Percentiles rank a stretch among this genome's conserved stretches.
These are phyloP conservation scores for Diarsia brunnea DNA, from an alignment of 2,888 invertebrate species.

Conservation along the genomic window DNA sequence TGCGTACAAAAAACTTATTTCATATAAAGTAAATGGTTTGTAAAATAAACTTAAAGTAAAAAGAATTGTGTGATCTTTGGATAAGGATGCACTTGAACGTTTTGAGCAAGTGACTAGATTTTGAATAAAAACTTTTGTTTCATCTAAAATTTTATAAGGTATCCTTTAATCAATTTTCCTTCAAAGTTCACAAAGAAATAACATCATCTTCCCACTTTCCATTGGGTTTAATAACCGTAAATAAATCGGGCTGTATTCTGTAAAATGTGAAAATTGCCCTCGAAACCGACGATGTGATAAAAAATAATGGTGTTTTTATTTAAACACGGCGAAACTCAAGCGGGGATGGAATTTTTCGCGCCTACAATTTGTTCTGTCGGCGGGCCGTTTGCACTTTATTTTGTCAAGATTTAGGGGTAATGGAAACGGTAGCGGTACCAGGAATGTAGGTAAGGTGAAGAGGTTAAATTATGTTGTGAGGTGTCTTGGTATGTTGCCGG, in stretches of 20 bases:
- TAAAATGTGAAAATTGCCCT: slow-evolving; percentile 63
- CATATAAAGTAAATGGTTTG: not conserved
- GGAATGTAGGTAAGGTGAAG: slow-evolving; percentile 24
- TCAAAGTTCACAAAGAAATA: slow-evolving; percentile 26
- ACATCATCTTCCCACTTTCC: slow-evolving; percentile 32
- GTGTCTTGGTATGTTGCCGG: slow-evolving; percentile 5
- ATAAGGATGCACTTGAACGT: not conserved
- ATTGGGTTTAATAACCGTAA: slow-evolving; percentile 54
- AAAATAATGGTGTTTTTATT: slow-evolving; percentile 73
- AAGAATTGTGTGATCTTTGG: not conserved
- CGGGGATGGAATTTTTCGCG: slow-evolving; percentile 72
- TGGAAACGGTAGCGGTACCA: slow-evolving; percentile 62
- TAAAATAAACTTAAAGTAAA: not conserved
- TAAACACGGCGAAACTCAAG: slow-evolving; percentile 63
- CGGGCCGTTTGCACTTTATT: slow-evolving; percentile 72
- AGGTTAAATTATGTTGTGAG: slow-evolving; percentile 28
- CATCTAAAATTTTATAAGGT: not conserved
- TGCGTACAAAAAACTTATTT: not conserved
- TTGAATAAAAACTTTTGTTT: not conserved
- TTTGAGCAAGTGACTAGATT: not conserved
- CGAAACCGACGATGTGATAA: slow-evolving; percentile 59
- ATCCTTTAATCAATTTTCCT: slow-evolving; percentile 1
- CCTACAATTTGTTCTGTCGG: slow-evolving; percentile 72
- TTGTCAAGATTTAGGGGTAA: slow-evolving; percentile 57
- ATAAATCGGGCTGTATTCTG: slow-evolving; percentile 58